A percentile compares a stretch with the other conserved stretches of the same genome.
phyloP scores from a whole-genome alignment of 2,888 invertebrate genomes.

The Cylloceria caligata region DNA sequence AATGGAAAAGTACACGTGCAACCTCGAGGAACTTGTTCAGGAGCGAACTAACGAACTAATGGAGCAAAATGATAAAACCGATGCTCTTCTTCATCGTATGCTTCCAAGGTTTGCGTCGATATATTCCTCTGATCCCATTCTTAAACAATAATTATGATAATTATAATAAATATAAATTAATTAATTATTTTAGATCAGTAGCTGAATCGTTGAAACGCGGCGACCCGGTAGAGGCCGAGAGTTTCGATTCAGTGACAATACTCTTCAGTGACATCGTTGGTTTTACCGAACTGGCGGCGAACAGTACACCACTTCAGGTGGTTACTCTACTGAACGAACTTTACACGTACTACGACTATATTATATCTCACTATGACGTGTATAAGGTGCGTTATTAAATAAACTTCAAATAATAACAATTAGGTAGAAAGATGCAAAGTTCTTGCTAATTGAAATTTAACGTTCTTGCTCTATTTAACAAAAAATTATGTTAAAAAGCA shows the following conservation, averaged over 20 bases:
- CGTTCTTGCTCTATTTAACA: too few species aligned
- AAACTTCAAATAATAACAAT: not conserved
- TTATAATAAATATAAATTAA: not conserved
- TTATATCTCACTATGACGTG: constrained; percentile 97
- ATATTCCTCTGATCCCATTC: not conserved
- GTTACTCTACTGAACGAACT: constrained; percentile 98
- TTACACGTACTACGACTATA: constrained; percentile 96
- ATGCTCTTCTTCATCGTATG: constrained; percentile 93
- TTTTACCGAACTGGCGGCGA: constrained; percentile 92
- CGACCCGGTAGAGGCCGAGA: constrained; percentile 92
- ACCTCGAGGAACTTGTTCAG: constrained; percentile 93
- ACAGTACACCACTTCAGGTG: constrained; percentile 93
- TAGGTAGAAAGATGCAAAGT: not conserved
- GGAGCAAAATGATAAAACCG: constrained; percentile 94
- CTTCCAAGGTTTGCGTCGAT: constrained; percentile 89
- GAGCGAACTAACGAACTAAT: constrained; percentile 92
- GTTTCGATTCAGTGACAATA: constrained; percentile 92
- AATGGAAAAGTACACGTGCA: constrained; percentile 96
- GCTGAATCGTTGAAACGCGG: constrained; percentile 92
- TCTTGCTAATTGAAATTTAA: too few species aligned
- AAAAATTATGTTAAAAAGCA: too few species aligned
- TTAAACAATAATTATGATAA: not conserved
- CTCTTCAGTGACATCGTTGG: constrained; percentile 95
- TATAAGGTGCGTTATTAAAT: constrained; percentile 88
- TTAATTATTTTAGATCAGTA: constrained; percentile 87